Conservation (phyloP, 2,888 invertebrate species). For the Pristionchus entomophagus region DNA sequence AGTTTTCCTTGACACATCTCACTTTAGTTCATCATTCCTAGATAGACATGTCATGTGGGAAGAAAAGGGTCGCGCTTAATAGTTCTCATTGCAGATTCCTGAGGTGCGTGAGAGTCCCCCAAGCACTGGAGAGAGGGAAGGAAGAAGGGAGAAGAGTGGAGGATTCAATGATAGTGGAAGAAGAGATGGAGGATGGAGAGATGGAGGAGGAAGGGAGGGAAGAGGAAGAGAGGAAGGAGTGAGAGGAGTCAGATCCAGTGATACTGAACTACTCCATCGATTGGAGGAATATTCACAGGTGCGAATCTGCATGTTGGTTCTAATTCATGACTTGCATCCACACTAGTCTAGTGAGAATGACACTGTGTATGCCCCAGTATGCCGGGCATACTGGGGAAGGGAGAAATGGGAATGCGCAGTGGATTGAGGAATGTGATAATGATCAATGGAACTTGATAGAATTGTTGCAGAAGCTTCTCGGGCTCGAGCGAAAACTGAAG, state of each 20-base stretch:
- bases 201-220: slow-evolving; percentile 29
- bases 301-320: not conserved
- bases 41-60: not conserved
- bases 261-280: slow-evolving; percentile 51
- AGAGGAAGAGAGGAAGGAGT: slow-evolving; percentile 30
- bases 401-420: too few species aligned
- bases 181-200: slow-evolving; percentile 25
- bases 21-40: too few species aligned
- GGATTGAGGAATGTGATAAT: too few species aligned
- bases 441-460: too few species aligned
- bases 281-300: slow-evolving; percentile 53
- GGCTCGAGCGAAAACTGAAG: slow-evolving; percentile 48
- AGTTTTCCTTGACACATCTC: too few species aligned
- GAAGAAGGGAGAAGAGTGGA: slow-evolving; percentile 29
- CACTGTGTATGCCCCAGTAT: too few species aligned
- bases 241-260: slow-evolving; percentile 20
- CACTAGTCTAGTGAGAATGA: not conserved
- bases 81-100: slow-evolving; percentile 17
- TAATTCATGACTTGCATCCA: not conserved
- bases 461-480: slow-evolving; percentile 50
- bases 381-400: too few species aligned
- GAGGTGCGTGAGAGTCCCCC: slow-evolving; percentile 40
- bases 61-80: not conserved
- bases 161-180: not conserved
- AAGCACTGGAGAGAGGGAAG: not conserved